These are phyloP conservation scores for Bradypodion pumilum DNA, from an alignment of 2,797 vertebrate genomes.

Conservation along the genomic window DNA sequence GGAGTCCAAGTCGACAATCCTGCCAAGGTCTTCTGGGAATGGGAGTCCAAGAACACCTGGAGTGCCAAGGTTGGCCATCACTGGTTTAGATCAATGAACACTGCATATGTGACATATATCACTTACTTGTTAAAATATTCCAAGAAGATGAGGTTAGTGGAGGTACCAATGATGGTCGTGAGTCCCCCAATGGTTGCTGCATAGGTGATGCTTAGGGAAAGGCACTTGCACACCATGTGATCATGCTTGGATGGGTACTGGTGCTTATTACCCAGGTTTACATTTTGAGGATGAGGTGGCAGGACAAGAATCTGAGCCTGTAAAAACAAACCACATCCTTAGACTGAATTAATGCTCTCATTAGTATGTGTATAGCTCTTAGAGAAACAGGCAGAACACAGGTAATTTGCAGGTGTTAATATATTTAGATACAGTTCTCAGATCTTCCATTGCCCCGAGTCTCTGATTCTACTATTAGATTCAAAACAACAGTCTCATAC, in stretches of 20 bases:
- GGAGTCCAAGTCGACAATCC: no score
- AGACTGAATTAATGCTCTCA: background rate
- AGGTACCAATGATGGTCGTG: slow-evolving; percentile 97
- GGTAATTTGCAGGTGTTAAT: background rate
- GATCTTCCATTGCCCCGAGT: background rate
- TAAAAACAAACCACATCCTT: slow-evolving; percentile 28
- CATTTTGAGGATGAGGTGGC: slow-evolving; percentile 52
- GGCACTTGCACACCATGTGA: slow-evolving; percentile 96
- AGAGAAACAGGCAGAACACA: background rate
- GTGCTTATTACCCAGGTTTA: slow-evolving; percentile 48
- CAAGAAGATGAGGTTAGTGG: slow-evolving; percentile 96
- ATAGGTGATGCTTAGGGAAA: slow-evolving; percentile 94
- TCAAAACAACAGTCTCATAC: background rate
- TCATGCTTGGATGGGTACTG: slow-evolving; percentile 88
- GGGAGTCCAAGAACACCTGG: no score
- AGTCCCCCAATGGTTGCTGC: slow-evolving; percentile 95
- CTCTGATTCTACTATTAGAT: no score
- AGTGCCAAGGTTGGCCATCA: no score
- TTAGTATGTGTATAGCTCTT: background rate
- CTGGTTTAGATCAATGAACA: background rate
- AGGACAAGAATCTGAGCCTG: slow-evolving; percentile 74
- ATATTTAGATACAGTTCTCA: background rate
- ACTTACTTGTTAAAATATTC: slow-evolving; percentile 97
- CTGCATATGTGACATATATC: background rate
- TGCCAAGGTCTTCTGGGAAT: no score